phyloP scores from a whole-genome alignment of 2,113 vertebrate species.

The Indicator maculatus region DNA sequence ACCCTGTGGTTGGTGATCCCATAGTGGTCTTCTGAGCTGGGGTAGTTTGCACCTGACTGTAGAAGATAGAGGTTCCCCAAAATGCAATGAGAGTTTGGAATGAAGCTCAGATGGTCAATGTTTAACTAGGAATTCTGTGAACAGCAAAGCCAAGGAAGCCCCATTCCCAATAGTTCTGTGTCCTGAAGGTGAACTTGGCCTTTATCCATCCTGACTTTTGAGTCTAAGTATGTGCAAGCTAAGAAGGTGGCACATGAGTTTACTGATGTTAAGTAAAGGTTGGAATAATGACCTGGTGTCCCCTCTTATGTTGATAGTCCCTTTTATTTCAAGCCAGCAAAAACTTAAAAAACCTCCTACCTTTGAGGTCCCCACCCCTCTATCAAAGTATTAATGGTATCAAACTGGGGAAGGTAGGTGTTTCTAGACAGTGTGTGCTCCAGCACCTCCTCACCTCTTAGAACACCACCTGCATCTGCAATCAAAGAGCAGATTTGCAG shows the following conservation, averaged over 20 bases:
- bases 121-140: neutral
- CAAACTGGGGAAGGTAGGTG: neutral
- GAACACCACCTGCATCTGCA: neutral
- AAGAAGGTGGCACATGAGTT: fast-evolving
- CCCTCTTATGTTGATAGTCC: neutral
- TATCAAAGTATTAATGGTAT: neutral
- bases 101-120: fast-evolving
- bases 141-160: neutral
- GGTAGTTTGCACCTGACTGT: neutral
- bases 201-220: neutral
- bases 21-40: neutral
- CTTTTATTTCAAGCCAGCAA: neutral
- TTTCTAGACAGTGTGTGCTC: neutral
- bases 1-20: neutral
- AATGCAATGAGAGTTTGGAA: neutral
- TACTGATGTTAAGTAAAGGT: neutral
- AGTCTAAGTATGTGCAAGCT: neutral
- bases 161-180: neutral
- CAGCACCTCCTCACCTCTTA: neutral
- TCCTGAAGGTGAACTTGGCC: neutral
- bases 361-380: neutral
- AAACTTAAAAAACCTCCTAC: neutral
- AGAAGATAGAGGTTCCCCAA: neutral
- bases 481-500: neutral
- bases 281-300: neutral